phyloP scores from a whole-genome alignment of 2,888 invertebrate species.

The Scotopteryx bipunctaria region DNA sequence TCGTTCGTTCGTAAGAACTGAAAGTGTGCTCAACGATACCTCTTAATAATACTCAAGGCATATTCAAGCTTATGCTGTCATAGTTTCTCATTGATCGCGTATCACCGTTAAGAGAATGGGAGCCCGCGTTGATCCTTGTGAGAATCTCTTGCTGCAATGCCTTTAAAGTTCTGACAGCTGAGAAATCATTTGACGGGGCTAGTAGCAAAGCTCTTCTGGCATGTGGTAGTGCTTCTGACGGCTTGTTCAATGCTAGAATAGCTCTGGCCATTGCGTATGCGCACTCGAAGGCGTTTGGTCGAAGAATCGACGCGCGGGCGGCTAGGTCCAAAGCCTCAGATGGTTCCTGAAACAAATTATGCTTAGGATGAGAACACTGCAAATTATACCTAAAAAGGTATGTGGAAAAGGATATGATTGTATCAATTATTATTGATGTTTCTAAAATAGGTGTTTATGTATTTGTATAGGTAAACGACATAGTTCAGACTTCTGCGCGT shows the following conservation, averaged over 20 bases:
- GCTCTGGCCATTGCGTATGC: slow-evolving; percentile 96
- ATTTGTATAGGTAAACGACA: no score
- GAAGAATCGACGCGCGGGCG: slow-evolving; percentile 91
- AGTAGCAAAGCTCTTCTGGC: slow-evolving; percentile 90
- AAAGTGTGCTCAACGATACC: slow-evolving; percentile 13
- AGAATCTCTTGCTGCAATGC: slow-evolving; percentile 89
- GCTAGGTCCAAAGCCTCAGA: slow-evolving; percentile 94
- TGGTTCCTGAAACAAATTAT: slow-evolving; percentile 85
- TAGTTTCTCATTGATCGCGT: slow-evolving; percentile 71
- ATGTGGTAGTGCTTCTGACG: slow-evolving; percentile 91
- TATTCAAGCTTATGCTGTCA: slow-evolving; percentile 78
- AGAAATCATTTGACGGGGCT: slow-evolving; percentile 88
- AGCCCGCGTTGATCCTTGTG: slow-evolving; percentile 76
- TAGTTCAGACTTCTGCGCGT: no score
- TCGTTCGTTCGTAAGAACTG: slow-evolving; percentile 26
- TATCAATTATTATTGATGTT: no score
- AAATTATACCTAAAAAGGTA: no score
- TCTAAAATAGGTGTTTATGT: no score
- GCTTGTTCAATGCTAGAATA: slow-evolving; percentile 88
- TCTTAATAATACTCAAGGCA: slow-evolving; percentile 56
- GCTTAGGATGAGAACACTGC: not conserved
- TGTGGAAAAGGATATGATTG: no score
- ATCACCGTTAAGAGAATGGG: slow-evolving; percentile 67
- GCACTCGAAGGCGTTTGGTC: slow-evolving; percentile 95
- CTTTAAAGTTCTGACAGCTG: slow-evolving; percentile 88